Conservation (phyloP, 1,140 invertebrate genomes). For the Pentalonia nigronervosa region DNA sequence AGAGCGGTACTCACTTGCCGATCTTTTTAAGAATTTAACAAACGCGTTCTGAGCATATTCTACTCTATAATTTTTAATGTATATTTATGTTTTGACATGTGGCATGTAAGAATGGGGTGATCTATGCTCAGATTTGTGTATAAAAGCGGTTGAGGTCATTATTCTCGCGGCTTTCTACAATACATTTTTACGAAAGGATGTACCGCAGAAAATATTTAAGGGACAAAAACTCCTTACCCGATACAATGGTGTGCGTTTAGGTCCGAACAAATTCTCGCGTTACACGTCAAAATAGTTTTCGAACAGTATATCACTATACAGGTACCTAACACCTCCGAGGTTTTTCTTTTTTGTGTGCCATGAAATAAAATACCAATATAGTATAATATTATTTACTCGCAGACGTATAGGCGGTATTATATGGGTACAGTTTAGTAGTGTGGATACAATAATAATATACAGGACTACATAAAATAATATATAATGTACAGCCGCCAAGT, state of each 20-base stretch:
- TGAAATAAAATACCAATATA: neutral
- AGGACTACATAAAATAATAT: neutral
- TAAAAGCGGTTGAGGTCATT: neutral
- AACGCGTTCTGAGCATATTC: too few relatives aligned
- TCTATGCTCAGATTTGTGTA: neutral
- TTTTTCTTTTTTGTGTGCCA: neutral
- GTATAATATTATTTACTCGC: neutral
- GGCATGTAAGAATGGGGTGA: too few relatives aligned
- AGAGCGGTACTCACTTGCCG: too few relatives aligned
- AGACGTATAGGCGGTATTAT: too few relatives aligned
- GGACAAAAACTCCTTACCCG: neutral
- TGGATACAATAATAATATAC: neutral
- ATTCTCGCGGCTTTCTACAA: neutral
- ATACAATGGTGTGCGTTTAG: neutral
- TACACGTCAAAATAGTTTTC: conserved; percentile 8
- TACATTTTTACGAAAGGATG: neutral
- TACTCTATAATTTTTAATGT: too few relatives aligned
- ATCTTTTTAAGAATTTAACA: too few relatives aligned
- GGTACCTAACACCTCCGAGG: neutral
- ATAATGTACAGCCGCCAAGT: neutral
- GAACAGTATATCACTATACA: neutral
- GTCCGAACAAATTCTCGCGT: neutral
- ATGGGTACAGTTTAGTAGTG: neutral
- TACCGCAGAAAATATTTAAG: neutral
- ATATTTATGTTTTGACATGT: too few relatives aligned